phyloP scores from a whole-genome alignment of 2,797 vertebrate genomes.

The Cygnus olor region DNA sequence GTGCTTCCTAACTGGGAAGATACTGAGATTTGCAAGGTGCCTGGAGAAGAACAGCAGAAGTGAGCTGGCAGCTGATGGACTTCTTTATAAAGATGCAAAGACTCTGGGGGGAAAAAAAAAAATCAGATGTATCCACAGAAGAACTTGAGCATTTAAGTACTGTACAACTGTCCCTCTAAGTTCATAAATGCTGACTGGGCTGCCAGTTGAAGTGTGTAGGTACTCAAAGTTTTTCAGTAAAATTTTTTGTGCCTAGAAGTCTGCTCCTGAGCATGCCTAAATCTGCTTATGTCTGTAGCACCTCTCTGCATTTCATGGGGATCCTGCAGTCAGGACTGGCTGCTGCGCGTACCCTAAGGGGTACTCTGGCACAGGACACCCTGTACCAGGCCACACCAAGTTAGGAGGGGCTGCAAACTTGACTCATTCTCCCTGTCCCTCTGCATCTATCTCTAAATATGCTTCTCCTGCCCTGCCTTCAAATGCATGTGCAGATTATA shows the following conservation, averaged over 20 bases:
- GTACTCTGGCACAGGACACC: neutral
- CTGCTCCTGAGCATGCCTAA: constrained; percentile 15
- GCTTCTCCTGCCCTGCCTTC: neutral
- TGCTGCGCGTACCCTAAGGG: neutral
- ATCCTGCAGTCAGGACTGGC: constrained; percentile 5
- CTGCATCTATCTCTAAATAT: neutral
- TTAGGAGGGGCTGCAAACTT: neutral
- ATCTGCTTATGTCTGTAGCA: constrained; percentile 2
- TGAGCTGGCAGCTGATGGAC: neutral
- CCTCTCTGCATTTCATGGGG: constrained; percentile 22
- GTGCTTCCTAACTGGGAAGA: neutral
- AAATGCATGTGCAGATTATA: neutral
- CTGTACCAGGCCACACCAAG: neutral
- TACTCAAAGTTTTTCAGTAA: neutral
- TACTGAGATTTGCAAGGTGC: neutral
- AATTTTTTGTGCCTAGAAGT: constrained; percentile 15
- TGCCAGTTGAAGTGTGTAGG: constrained; percentile 7
- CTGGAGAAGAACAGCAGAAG: neutral
- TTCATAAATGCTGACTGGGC: constrained; percentile 11
- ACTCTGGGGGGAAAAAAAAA: neutral
- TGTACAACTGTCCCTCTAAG: neutral
- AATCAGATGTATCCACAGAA: neutral
- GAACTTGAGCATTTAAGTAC: neutral
- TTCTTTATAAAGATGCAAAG: neutral
- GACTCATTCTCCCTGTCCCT: neutral